Evolutionary conservation across 2,797 vertebrate species (phyloP).

Genomic region (Amblyopsis hoosieri): DNA sequence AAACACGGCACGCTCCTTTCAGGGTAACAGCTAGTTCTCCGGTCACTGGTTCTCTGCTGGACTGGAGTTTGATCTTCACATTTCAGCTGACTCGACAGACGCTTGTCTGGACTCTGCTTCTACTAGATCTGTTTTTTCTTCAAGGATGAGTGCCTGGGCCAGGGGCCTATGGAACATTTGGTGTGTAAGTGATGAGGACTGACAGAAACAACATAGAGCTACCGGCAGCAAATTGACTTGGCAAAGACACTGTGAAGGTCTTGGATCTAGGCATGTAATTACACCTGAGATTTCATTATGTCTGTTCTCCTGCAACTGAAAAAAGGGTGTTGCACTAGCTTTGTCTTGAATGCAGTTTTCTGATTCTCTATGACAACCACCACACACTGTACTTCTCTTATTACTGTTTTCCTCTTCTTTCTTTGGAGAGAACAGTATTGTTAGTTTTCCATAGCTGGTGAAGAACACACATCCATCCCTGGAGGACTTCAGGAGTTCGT

Average conservation of each 20-base stretch:
- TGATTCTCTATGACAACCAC: not conserved
- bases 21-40: slow-evolving; percentile 44
- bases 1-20: slow-evolving; percentile 39
- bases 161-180: slow-evolving; percentile 53
- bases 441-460: slow-evolving; percentile 12
- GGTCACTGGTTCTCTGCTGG: slow-evolving; percentile 11
- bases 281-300: slow-evolving; percentile 1
- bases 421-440: no score
- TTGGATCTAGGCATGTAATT: slow-evolving; percentile 17
- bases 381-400: not conserved
- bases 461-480: slow-evolving; percentile 1
- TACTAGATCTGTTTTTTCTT: slow-evolving; percentile 5
- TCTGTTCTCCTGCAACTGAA: slow-evolving; percentile 9
- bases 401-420: not conserved
- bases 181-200: slow-evolving; percentile 34
- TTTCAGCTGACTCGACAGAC: slow-evolving; percentile 30
- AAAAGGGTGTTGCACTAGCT: not conserved
- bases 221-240: slow-evolving; percentile 6
- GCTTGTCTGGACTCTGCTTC: slow-evolving; percentile 1
- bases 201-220: slow-evolving; percentile 33
- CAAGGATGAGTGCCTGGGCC: slow-evolving; percentile 23
- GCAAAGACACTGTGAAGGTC: slow-evolving; percentile 6
- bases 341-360: not conserved
- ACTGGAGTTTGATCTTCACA: slow-evolving; percentile 51
- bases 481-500: not conserved